phyloP scores from a whole-genome alignment of 2,113 vertebrate species.

The Eclectus roratus region DNA sequence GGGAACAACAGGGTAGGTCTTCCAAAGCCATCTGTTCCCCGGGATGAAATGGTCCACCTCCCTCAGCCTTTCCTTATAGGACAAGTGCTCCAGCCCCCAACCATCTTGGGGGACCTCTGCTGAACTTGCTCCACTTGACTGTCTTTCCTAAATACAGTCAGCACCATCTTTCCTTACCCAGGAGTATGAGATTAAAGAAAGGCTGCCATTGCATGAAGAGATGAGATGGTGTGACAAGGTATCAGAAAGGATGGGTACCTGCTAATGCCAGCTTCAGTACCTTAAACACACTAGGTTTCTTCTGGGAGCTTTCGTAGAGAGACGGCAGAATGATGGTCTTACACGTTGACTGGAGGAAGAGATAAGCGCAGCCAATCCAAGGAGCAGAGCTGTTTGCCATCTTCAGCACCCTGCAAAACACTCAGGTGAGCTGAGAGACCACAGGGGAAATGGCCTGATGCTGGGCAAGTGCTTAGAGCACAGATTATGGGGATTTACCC shows the following conservation, averaged over 20 bases:
- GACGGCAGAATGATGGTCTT: constrained; percentile 77
- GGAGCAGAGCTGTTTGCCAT: constrained; percentile 66
- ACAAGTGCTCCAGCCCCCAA: neutral
- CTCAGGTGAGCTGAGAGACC: neutral
- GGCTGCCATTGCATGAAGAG: neutral
- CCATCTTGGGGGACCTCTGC: neutral
- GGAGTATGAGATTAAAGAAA: neutral
- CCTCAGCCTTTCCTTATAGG: neutral
- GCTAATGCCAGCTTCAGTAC: constrained; percentile 85
- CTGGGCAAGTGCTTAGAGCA: neutral
- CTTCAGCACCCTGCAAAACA: constrained; percentile 71
- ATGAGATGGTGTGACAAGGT: neutral
- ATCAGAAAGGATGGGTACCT: constrained; percentile 73
- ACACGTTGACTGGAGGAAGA: constrained; percentile 84
- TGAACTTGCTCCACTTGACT: neutral
- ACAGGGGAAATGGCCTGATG: neutral
- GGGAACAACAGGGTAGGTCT: neutral
- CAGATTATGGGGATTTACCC: neutral
- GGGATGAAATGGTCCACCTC: neutral
- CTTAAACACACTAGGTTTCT: constrained; percentile 83
- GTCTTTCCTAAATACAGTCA: neutral
- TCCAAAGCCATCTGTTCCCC: neutral
- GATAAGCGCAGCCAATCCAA: constrained; percentile 89
- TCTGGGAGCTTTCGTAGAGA: constrained; percentile 80
- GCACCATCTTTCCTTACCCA: neutral